Percentiles rank a stretch among this genome's conserved stretches.
These are phyloP conservation scores for Ditylenchus weischeri DNA, from an alignment of 2,888 invertebrate species.

Conservation along the genomic window DNA sequence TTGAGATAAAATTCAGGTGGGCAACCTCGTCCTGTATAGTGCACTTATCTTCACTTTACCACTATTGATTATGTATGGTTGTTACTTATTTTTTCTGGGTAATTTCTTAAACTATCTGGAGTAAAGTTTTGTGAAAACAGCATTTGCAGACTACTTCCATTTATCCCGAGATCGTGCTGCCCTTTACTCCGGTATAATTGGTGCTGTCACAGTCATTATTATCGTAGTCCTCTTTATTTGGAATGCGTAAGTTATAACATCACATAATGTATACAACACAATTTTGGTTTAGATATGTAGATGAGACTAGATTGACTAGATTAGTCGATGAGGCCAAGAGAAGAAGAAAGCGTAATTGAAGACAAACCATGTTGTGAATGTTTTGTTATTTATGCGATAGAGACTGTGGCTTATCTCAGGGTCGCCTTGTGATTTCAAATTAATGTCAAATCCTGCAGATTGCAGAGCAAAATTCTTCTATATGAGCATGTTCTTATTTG, in stretches of 20 bases:
- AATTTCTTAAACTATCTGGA: background rate
- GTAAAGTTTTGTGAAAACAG: background rate
- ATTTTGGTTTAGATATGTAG: too few relatives aligned
- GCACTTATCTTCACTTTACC: slow-evolving; percentile 50
- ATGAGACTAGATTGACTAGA: too few relatives aligned
- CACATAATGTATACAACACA: too few relatives aligned
- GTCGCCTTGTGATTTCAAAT: too few relatives aligned
- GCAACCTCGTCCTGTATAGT: slow-evolving; percentile 43
- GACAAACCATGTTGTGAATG: too few relatives aligned
- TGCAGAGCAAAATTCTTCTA: too few relatives aligned
- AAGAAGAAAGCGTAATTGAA: too few relatives aligned
- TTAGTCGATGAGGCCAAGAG: too few relatives aligned
- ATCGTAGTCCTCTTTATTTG: slow-evolving; percentile 45
- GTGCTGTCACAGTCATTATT: slow-evolving; percentile 39
- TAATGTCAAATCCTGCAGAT: background rate
- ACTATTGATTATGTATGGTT: slow-evolving; percentile 42
- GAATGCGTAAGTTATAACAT: slow-evolving; percentile 35
- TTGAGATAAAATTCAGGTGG: too few relatives aligned
- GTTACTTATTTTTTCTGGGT: slow-evolving; percentile 46
- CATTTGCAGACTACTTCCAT: slow-evolving; percentile 43
- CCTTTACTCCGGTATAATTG: slow-evolving; percentile 46
- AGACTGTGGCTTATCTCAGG: too few relatives aligned
- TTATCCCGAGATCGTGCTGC: slow-evolving; percentile 39
- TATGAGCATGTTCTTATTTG: background rate
- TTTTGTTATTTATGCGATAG: background rate